phyloP scores from a whole-genome alignment of 2,888 invertebrate genomes.

The Caenorhabditis parvicauda region DNA sequence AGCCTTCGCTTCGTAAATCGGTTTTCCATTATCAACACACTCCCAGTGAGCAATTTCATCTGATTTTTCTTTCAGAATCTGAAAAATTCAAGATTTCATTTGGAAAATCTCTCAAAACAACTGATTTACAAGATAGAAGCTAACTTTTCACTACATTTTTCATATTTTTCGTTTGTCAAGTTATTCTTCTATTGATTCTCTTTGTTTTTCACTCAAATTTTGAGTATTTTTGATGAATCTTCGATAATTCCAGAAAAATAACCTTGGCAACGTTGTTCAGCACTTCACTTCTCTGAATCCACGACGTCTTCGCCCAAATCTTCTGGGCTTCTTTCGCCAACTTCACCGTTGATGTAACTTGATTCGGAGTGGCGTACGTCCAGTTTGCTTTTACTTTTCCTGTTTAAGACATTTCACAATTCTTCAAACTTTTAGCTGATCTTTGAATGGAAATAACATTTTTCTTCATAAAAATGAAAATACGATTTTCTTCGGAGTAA shows the following conservation, averaged over 20 bases:
- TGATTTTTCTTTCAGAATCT: conserved; percentile 60
- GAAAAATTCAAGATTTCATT: too few relatives aligned
- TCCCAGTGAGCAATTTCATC: conserved; percentile 64
- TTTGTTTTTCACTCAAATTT: not conserved
- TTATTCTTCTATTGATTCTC: too few relatives aligned
- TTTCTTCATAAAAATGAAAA: not conserved
- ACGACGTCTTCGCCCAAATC: conserved; percentile 23
- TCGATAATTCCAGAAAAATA: too few relatives aligned
- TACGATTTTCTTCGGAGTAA: too few relatives aligned
- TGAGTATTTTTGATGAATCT: too few relatives aligned
- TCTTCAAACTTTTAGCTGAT: not conserved
- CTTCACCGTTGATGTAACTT: conserved; percentile 24
- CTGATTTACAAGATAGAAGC: not conserved
- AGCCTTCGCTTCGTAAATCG: conserved; percentile 68
- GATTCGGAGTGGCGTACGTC: conserved; percentile 18
- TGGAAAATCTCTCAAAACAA: not conserved
- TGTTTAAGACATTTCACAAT: not conserved
- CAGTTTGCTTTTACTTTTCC: conserved; percentile 16
- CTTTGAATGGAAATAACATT: not conserved
- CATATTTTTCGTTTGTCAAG: not conserved
- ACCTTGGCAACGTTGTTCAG: conserved; percentile 47
- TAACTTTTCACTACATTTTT: not conserved
- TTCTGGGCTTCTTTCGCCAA: conserved; percentile 25
- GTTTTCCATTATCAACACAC: conserved; percentile 68
- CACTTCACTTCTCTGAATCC: conserved; percentile 47